Percentiles rank a stretch among this genome's conserved stretches.
Evolutionary conservation across 2,888 invertebrate genomes (phyloP).

Genomic region (Erebia palarica): DNA sequence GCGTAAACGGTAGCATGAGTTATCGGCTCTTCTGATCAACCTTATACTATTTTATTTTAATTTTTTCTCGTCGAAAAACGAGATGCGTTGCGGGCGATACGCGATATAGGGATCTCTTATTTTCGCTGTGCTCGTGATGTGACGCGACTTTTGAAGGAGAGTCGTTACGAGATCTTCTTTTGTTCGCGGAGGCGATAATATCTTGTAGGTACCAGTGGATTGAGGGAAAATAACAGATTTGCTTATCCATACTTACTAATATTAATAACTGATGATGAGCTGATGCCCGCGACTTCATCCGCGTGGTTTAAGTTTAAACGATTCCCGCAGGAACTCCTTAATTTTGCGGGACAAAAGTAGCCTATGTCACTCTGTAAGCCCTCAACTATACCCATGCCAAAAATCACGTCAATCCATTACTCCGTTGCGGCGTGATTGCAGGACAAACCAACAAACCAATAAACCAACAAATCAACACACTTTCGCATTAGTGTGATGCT

Average conservation of each 20-base stretch:
- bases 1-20: constrained; percentile 79
- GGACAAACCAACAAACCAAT: too few species aligned
- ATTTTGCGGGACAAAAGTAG: too few species aligned
- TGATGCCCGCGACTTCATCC: too few species aligned
- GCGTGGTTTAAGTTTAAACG: too few species aligned
- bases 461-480: too few species aligned
- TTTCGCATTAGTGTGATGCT: too few species aligned
- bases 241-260: neutral
- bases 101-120: constrained; percentile 59
- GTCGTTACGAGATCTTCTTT: constrained; percentile 4
- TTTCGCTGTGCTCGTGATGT: constrained; percentile 50
- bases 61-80: constrained; percentile 55
- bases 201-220: neutral
- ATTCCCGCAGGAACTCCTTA: too few species aligned
- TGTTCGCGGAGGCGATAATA: constrained; percentile 16
- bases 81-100: constrained; percentile 66
- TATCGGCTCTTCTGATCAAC: constrained; percentile 79
- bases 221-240: constrained; percentile 5
- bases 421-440: too few species aligned
- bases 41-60: constrained; percentile 66
- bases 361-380: too few species aligned
- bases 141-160: constrained; percentile 49
- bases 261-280: too few species aligned
- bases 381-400: too few species aligned
- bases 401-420: too few species aligned